These are phyloP conservation scores for Phalacrocorax pelagicus DNA, from an alignment of 2,113 vertebrate species.

Conservation along the genomic window DNA sequence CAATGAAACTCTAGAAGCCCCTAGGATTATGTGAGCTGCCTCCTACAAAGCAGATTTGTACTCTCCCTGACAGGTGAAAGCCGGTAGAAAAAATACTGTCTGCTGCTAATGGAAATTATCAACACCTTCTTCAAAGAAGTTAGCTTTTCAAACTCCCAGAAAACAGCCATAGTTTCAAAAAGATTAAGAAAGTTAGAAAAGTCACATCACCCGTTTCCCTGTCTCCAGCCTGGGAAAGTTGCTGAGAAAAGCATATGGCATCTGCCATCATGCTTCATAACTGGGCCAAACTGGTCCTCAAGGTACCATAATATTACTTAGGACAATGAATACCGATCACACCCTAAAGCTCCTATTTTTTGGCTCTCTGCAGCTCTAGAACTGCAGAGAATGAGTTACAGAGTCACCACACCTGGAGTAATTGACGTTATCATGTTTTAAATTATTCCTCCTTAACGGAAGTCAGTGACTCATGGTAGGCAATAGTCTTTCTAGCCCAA, in stretches of 20 bases:
- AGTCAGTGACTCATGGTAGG: neutral
- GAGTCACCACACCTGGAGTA: neutral
- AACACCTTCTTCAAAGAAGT: neutral
- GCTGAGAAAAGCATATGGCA: neutral
- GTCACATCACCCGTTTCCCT: neutral
- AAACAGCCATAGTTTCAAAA: neutral
- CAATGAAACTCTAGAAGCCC: slow-evolving; percentile 32
- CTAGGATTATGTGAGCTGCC: neutral
- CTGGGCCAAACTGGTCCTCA: neutral
- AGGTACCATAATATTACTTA: neutral
- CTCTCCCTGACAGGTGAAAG: neutral
- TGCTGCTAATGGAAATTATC: slow-evolving; percentile 45
- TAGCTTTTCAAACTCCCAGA: neutral
- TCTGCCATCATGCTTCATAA: neutral
- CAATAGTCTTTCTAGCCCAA: neutral
- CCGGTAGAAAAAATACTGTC: neutral
- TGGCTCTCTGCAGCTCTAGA: neutral
- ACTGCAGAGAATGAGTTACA: neutral
- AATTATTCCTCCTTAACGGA: neutral
- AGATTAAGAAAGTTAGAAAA: neutral
- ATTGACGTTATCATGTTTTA: neutral
- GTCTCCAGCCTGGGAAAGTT: neutral
- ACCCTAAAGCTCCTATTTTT: neutral
- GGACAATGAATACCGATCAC: neutral
- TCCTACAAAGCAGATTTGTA: slow-evolving; percentile 21